Evolutionary conservation across 2,113 vertebrate species (phyloP).

Genomic region (Grammomys surdaster): DNA sequence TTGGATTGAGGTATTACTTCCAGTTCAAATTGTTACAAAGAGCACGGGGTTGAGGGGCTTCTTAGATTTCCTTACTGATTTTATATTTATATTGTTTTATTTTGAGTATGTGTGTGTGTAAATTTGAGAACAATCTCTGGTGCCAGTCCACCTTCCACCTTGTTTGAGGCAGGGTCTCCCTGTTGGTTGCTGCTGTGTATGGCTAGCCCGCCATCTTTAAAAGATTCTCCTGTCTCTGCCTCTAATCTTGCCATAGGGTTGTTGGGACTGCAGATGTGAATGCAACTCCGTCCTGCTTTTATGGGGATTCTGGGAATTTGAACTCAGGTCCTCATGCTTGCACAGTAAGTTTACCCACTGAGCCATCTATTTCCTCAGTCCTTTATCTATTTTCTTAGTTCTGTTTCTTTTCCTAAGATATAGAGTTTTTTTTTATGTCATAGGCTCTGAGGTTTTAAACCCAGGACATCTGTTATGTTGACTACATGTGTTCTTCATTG

Average conservation of each 20-base stretch:
- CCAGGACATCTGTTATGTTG: neutral
- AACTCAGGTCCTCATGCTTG: no score
- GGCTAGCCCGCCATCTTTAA: neutral
- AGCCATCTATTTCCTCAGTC: neutral
- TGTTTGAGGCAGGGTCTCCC: neutral
- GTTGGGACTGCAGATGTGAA: neutral
- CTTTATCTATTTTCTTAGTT: neutral
- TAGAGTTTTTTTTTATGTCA: constrained; percentile 12
- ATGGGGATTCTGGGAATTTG: neutral
- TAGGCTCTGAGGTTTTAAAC: constrained; percentile 34
- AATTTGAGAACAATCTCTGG: neutral
- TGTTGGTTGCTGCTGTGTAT: neutral
- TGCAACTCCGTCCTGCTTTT: neutral
- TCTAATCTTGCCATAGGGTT: neutral
- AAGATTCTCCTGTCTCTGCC: neutral
- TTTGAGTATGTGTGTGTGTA: neutral
- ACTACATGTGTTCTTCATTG: constrained; percentile 44
- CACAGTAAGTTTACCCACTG: neutral
- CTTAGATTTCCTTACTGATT: neutral
- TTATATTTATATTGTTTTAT: neutral
- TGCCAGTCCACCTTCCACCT: no score
- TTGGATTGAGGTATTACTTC: constrained; percentile 42
- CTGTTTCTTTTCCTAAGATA: constrained; percentile 55
- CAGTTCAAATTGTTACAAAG: constrained; percentile 29
- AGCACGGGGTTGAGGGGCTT: neutral